phyloP scores from a whole-genome alignment of 2,888 invertebrate genomes.

The Abrostola tripartita region DNA sequence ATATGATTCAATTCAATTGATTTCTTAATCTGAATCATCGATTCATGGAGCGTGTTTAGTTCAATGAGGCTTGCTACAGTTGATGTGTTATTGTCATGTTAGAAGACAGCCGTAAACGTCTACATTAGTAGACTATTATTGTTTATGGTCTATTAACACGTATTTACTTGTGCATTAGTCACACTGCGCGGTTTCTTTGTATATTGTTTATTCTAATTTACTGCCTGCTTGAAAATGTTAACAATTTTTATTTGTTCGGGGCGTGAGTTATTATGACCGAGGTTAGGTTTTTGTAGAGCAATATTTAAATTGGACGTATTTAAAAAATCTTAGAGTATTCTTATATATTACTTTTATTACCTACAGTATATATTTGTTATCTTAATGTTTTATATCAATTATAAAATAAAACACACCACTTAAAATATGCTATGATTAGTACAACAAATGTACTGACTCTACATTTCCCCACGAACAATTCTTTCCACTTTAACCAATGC shows the following conservation, averaged over 20 bases:
- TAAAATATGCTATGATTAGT: neutral
- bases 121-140: constrained; percentile 80
- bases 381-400: neutral
- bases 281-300: neutral
- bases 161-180: constrained; percentile 70
- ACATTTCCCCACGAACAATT: constrained; percentile 46
- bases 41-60: constrained; percentile 79
- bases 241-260: constrained; percentile 23
- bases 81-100: constrained; percentile 84
- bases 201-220: constrained; percentile 41
- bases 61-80: constrained; percentile 84
- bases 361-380: neutral
- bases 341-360: neutral
- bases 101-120: constrained; percentile 81
- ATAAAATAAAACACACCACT: too few species aligned
- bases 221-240: constrained; percentile 28
- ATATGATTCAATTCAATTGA: constrained; percentile 69
- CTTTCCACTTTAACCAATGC: constrained; percentile 56
- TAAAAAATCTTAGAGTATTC: too few species aligned
- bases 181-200: constrained; percentile 61
- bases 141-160: constrained; percentile 78
- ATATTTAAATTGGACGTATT: neutral
- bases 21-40: constrained; percentile 74
- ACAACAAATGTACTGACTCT: constrained; percentile 25
- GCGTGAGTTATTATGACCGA: constrained; percentile 15